A percentile compares a stretch with the other conserved stretches of the same genome.
These are phyloP conservation scores for Nemotelus nigrinus DNA, from an alignment of 2,888 invertebrate genomes.

Conservation along the genomic window DNA sequence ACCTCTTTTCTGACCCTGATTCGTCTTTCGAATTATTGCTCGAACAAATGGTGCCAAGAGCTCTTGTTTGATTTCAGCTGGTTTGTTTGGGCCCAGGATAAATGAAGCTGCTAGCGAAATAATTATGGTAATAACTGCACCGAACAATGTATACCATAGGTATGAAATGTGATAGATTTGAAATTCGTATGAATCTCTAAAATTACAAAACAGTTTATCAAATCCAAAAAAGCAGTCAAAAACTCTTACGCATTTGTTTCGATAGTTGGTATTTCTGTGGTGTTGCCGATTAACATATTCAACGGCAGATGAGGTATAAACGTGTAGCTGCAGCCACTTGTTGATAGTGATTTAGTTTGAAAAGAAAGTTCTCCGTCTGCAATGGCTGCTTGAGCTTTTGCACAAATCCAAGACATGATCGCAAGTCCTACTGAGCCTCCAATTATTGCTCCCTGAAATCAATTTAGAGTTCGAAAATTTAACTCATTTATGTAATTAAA, in stretches of 20 bases:
- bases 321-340: constrained; percentile 67
- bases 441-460: constrained; percentile 66
- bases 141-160: constrained; percentile 79
- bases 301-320: constrained; percentile 62
- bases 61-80: constrained; percentile 68
- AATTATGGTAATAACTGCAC: constrained; percentile 68
- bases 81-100: constrained; percentile 66
- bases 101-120: constrained; percentile 68
- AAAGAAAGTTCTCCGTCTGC: constrained; percentile 66
- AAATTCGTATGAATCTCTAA: constrained; percentile 57
- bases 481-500: not conserved
- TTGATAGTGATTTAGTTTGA: constrained; percentile 66
- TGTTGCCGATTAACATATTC: constrained; percentile 58
- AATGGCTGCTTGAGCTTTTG: constrained; percentile 68
- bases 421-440: constrained; percentile 67
- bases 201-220: constrained; percentile 53
- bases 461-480: not conserved
- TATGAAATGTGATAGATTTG: constrained; percentile 77
- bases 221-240: not conserved
- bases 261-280: constrained; percentile 51
- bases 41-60: constrained; percentile 78
- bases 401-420: constrained; percentile 69
- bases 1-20: constrained; percentile 20
- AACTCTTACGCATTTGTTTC: constrained; percentile 41
- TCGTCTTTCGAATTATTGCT: constrained; percentile 63